phyloP scores from a whole-genome alignment of 2,888 invertebrate species.

The Tetragnatha montana region DNA sequence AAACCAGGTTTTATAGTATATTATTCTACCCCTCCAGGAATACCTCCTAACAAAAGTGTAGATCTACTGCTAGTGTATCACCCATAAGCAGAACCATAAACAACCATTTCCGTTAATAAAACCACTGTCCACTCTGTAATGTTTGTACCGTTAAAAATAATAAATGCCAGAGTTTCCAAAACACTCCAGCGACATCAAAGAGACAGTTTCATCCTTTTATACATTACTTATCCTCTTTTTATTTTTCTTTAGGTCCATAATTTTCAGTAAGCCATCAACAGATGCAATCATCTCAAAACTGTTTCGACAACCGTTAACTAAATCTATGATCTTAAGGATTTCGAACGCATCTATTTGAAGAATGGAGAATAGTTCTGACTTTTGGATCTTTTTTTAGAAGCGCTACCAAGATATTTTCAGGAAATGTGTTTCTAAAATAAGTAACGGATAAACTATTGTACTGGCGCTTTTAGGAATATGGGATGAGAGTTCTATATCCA shows the following conservation, averaged over 20 bases:
- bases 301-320: conserved; percentile 54
- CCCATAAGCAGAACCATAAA: too few relatives aligned
- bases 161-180: conserved; percentile 15
- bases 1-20: too few relatives aligned
- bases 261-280: conserved; percentile 45
- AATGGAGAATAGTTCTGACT: background rate
- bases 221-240: background rate
- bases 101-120: background rate
- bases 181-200: background rate
- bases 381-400: background rate
- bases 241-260: conserved; percentile 16
- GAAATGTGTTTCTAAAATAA: too few relatives aligned
- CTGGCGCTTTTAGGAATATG: too few relatives aligned
- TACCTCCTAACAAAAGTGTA: too few relatives aligned
- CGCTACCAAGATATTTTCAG: background rate
- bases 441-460: too few relatives aligned
- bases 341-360: background rate
- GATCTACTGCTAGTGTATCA: too few relatives aligned
- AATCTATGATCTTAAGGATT: conserved; percentile 34
- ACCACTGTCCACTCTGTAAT: background rate
- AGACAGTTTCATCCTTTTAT: conserved; percentile 51
- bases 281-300: conserved; percentile 44
- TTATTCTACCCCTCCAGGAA: too few relatives aligned
- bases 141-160: background rate
- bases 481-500: too few relatives aligned